Percentiles rank a stretch among this genome's conserved stretches.
Evolutionary conservation across 2,797 vertebrate species (phyloP).

Genomic region (Poeciliopsis gracilis): DNA sequence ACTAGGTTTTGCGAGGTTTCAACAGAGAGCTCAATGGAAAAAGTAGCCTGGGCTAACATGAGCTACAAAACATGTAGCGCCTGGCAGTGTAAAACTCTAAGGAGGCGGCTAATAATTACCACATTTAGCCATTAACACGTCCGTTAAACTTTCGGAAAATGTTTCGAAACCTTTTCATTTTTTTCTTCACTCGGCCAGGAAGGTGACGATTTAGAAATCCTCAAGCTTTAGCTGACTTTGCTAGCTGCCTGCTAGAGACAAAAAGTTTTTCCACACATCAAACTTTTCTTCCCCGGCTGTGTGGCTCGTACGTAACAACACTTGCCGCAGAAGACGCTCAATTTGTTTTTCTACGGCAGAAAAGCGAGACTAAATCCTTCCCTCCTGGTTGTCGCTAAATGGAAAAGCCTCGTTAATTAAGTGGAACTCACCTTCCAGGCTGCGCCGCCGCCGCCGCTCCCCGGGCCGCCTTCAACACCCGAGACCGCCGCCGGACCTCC

Average conservation of each 20-base stretch:
- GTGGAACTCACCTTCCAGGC: slow-evolving; percentile 48
- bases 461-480: slow-evolving; percentile 80
- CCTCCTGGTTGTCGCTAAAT: neutral
- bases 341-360: neutral
- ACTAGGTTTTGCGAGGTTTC: slow-evolving; percentile 48
- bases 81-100: slow-evolving; percentile 11
- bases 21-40: slow-evolving; percentile 68
- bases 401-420: slow-evolving; percentile 24
- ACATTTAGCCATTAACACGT: neutral
- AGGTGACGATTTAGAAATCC: slow-evolving; percentile 39
- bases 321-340: neutral
- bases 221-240: slow-evolving; percentile 34
- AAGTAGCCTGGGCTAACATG: slow-evolving; percentile 57
- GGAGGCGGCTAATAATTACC: neutral
- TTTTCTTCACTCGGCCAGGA: slow-evolving; percentile 4
- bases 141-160: neutral
- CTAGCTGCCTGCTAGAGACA: slow-evolving; percentile 45
- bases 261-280: slow-evolving; percentile 66
- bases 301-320: neutral
- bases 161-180: neutral
- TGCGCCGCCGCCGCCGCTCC: slow-evolving; percentile 76
- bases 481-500: slow-evolving; percentile 77
- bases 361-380: neutral
- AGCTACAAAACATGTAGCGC: slow-evolving; percentile 50
- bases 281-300: slow-evolving; percentile 21